Conservation (phyloP, 2,888 invertebrate species). For the Sabatieria punctata region DNA sequence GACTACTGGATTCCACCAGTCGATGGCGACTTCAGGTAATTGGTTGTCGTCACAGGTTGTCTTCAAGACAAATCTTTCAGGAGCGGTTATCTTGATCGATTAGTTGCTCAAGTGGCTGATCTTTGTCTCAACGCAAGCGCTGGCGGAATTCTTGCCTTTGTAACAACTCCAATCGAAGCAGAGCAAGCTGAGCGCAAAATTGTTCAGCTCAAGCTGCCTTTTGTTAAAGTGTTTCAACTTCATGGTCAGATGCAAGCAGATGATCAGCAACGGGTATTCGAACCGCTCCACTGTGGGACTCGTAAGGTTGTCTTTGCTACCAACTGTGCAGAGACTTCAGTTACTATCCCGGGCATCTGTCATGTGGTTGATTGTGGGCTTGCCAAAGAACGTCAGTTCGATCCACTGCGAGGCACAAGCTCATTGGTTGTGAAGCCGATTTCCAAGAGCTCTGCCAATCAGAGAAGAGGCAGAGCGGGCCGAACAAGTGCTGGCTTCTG, state of each 20-base stretch:
- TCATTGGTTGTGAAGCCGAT: conserved; percentile 22
- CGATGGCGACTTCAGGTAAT: not conserved
- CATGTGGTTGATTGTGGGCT: conserved; percentile 34
- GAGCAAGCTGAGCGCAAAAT: conserved; percentile 12
- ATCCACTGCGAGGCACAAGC: conserved; percentile 26
- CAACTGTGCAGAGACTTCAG: conserved; percentile 19
- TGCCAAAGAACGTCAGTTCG: conserved; percentile 31
- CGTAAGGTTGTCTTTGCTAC: not conserved
- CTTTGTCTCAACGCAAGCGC: conserved; percentile 17
- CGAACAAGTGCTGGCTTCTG: conserved; percentile 32
- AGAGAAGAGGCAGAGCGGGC: conserved; percentile 35
- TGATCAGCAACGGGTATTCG: conserved; percentile 26
- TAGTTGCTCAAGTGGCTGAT: conserved; percentile 21
- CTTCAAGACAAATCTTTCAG: too few species aligned
- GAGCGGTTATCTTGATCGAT: conserved; percentile 16
- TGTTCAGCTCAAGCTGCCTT: conserved; percentile 4
- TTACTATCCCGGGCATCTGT: conserved; percentile 29
- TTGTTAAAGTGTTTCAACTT: conserved; percentile 14
- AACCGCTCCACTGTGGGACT: conserved; percentile 8
- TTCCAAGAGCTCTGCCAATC: conserved; percentile 33
- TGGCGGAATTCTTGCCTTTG: conserved; percentile 30
- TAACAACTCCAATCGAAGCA: conserved; percentile 28
- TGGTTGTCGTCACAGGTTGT: too few species aligned
- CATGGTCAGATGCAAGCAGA: conserved; percentile 27
- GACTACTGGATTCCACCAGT: not conserved